These are phyloP conservation scores for Pagetopsis macropterus DNA, from an alignment of 2,797 vertebrate genomes.

Conservation along the genomic window DNA sequence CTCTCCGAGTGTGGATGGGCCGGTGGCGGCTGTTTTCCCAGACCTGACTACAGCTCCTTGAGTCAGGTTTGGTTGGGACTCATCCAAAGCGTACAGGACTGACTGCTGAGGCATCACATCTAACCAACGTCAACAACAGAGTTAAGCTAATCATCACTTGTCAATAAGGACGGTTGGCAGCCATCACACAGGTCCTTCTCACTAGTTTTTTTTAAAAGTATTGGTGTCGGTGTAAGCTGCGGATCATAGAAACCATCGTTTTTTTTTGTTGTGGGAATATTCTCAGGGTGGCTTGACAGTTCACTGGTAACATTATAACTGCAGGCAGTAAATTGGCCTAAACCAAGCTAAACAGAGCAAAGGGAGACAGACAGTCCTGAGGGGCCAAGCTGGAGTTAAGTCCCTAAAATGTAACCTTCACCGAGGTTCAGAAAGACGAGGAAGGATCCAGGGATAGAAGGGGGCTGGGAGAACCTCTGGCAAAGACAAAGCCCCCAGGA, in stretches of 20 bases:
- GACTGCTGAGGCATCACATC: constrained; percentile 40
- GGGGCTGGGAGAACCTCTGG: constrained; percentile 42
- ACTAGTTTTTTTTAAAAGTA: constrained; percentile 51
- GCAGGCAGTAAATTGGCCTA: constrained; percentile 63
- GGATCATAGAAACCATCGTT: constrained; percentile 34
- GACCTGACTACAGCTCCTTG: constrained; percentile 23
- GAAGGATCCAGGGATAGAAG: constrained; percentile 34
- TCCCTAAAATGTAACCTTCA: constrained; percentile 65
- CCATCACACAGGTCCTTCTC: not conserved
- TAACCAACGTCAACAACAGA: constrained; percentile 33
- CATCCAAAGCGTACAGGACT: constrained; percentile 26
- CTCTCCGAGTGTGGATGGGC: constrained; percentile 35
- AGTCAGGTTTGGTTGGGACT: constrained; percentile 38
- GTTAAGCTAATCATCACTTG: constrained; percentile 36
- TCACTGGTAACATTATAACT: constrained; percentile 53
- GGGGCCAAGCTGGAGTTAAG: constrained; percentile 61
- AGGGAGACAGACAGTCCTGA: constrained; percentile 61
- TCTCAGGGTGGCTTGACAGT: constrained; percentile 51
- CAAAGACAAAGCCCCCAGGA: constrained; percentile 56
- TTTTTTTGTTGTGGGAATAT: constrained; percentile 59
- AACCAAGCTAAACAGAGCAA: constrained; percentile 63
- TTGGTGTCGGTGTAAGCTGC: constrained; percentile 38
- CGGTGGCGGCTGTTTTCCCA: constrained; percentile 41
- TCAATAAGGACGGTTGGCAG: constrained; percentile 43
- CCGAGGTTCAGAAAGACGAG: constrained; percentile 53